Percentiles rank a stretch among this genome's conserved stretches.
Evolutionary conservation across 2,888 invertebrate species (phyloP).

Genomic region (Hartigia nigra): DNA sequence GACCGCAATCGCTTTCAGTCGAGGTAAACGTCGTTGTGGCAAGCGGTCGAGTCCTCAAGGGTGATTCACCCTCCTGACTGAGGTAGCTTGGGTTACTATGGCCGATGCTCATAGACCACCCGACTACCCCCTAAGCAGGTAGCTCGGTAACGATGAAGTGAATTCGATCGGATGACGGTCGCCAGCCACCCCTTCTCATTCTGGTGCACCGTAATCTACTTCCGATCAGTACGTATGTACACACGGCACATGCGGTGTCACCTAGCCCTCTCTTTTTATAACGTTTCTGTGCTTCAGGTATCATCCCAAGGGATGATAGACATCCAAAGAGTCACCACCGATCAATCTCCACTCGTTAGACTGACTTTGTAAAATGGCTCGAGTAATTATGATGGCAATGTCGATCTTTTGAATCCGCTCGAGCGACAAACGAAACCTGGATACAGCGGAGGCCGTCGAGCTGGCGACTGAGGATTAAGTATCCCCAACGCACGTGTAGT

Average conservation of each 20-base stretch:
- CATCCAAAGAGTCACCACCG: not conserved
- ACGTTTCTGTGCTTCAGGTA: not conserved
- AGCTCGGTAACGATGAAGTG: not conserved
- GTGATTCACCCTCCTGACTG: not conserved
- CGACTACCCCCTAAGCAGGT: not conserved
- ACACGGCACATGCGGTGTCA: not conserved
- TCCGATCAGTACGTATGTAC: not conserved
- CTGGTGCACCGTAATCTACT: not conserved
- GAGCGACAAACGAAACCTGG: not conserved
- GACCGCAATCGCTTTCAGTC: not conserved
- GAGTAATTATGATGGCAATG: not conserved
- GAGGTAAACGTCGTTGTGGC: too few species aligned
- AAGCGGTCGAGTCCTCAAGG: not conserved
- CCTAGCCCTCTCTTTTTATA: not conserved
- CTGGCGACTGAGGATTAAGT: not conserved
- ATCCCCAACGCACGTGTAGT: not conserved
- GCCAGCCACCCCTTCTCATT: not conserved
- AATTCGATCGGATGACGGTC: not conserved
- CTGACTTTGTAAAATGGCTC: not conserved
- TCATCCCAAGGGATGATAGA: not conserved
- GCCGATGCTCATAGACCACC: not conserved
- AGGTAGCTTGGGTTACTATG: not conserved
- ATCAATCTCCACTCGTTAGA: not conserved
- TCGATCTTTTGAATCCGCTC: not conserved
- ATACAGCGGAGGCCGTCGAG: not conserved